Evolutionary conservation across 2,888 invertebrate species (phyloP).

Genomic region (Trisateles emortualis): DNA sequence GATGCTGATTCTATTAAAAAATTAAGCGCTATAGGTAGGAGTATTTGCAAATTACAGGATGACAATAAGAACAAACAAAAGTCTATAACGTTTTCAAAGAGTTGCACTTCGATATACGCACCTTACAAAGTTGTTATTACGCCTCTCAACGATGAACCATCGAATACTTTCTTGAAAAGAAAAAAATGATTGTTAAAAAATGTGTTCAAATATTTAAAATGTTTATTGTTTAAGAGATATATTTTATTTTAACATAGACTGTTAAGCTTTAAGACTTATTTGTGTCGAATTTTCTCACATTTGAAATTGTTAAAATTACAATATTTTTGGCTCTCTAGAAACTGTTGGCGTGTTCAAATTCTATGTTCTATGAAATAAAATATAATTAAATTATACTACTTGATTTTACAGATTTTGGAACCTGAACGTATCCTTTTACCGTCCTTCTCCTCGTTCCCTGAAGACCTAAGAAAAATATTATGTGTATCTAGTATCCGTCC

Average conservation of each 20-base stretch:
- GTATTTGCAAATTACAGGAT: conserved; percentile 75
- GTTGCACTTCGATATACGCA: conserved; percentile 75
- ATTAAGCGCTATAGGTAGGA: conserved; percentile 77
- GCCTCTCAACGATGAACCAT: conserved; percentile 67
- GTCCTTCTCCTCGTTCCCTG: conserved; percentile 12
- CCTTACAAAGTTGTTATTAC: conserved; percentile 75
- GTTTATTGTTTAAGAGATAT: conserved; percentile 29
- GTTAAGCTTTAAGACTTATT: conserved; percentile 40
- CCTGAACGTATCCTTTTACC: neutral
- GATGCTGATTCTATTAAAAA: conserved; percentile 75
- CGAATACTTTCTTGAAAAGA: conserved; percentile 51
- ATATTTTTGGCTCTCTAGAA: conserved; percentile 54
- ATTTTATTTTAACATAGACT: conserved; percentile 18
- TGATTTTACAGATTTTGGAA: conserved; percentile 17
- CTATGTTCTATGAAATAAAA: conserved; percentile 63
- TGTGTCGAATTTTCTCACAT: conserved; percentile 47
- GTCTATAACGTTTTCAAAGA: conserved; percentile 74
- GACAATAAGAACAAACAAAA: conserved; percentile 71
- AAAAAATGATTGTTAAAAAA: conserved; percentile 46
- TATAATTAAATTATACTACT: conserved; percentile 36
- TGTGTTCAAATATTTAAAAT: conserved; percentile 34
- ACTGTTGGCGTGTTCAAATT: conserved; percentile 69
- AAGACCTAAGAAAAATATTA: conserved; percentile 1
- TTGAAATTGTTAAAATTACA: conserved; percentile 49
- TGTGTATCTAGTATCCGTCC: neutral